These are phyloP conservation scores for Abramis brama DNA, from an alignment of 2,113 vertebrate species.

Conservation along the genomic window DNA sequence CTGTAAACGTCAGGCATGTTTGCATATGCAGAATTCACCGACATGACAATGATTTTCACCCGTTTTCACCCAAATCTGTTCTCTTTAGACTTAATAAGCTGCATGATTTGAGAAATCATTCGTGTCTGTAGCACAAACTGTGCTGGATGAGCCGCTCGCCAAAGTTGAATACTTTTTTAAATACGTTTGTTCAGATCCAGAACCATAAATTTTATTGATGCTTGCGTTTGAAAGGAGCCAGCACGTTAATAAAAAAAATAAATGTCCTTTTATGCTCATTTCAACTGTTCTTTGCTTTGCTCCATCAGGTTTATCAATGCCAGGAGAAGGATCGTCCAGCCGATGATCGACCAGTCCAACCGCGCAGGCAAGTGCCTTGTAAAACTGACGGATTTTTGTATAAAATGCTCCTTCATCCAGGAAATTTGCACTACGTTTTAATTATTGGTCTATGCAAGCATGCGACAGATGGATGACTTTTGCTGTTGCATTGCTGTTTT, in stretches of 20 bases:
- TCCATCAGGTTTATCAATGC: constrained; percentile 94
- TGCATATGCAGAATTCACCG: neutral
- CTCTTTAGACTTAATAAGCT: neutral
- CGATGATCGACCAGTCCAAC: constrained; percentile 98
- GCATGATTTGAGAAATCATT: neutral
- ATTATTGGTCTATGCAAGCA: neutral
- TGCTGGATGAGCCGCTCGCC: neutral
- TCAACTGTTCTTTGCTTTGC: neutral
- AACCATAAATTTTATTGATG: neutral
- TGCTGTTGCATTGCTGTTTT: neutral
- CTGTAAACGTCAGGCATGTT: neutral
- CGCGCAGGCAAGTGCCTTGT: constrained; percentile 85
- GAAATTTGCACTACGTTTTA: neutral
- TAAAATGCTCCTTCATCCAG: neutral
- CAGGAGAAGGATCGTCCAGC: constrained; percentile 95
- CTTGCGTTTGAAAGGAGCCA: constrained; percentile 5
- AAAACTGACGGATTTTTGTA: constrained; percentile 15
- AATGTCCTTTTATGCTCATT: neutral
- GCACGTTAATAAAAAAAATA: neutral
- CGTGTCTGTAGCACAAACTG: neutral
- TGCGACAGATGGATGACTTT: neutral
- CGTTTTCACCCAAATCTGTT: neutral
- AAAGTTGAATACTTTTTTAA: neutral
- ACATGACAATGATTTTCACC: neutral
- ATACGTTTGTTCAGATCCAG: neutral